Base-by-base conservation (phyloP, 2,797 vertebrate species). In the Schizothorax lantsangensis region DNA sequence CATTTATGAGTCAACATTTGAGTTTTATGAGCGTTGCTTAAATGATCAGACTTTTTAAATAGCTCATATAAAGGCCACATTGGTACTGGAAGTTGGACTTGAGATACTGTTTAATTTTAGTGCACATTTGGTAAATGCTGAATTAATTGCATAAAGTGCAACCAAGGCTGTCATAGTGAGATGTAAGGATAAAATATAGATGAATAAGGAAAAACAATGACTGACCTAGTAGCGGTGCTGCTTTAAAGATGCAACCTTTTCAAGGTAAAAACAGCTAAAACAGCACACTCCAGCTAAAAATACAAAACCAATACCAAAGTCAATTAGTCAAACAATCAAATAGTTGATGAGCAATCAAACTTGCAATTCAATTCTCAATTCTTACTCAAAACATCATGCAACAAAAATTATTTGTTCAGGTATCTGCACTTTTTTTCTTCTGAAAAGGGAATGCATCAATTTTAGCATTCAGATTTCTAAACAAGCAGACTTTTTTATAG, bases 1-100 rank as follows among this genome's bases (percentile, higher is more conserved):
- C 68, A n/a, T 69, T 87, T 69, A 86, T 80, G 73, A 74, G 45
- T 83, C 79, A 85, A 26, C 83, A 69, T 85, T 88, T 47, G 33
- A 66, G 71, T 87, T 71, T 71, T 52, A 86, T 77, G 40, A 66
- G 26, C 68, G n/a, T 80, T 59, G 75, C 59, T 85, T 87, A 62
- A 83, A 78, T 33, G 23, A 59, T 62, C 14, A 30, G 15, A 59
- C 49, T 78, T 77, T 84, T 80, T n/a, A 52, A 15, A 38, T 36
- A 79, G 57, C 79, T 57, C 49, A 75, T 47, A 74, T 84, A 26
- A 83, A 87, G 36, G 26, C 57, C 23, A n/a, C 49, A 79, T 54
- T 78, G 81, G 19, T 69, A 84, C 38, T 26, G 72, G 57, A 5
- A 75, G 33, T 3, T 26, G 59, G 74, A 77, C 45, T 62, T 26